A percentile compares a stretch with the other conserved stretches of the same genome.
Evolutionary conservation across 2,888 invertebrate genomes (phyloP).

Genomic region (Metellina segmentata): DNA sequence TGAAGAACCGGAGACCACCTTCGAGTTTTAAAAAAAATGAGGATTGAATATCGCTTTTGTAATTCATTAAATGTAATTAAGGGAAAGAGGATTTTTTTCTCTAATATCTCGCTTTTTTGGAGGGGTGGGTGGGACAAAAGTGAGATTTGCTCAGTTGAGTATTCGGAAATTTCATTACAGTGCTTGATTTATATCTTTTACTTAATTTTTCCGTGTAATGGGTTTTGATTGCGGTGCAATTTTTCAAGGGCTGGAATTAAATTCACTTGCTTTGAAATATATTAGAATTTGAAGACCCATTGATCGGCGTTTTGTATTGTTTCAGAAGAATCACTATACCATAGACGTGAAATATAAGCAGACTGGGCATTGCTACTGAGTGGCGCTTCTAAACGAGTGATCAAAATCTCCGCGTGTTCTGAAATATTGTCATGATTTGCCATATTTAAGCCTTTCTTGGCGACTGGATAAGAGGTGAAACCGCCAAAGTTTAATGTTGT

Average conservation of each 20-base stretch:
- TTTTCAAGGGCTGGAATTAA: not conserved
- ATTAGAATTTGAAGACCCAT: no score
- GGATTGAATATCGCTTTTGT: not conserved
- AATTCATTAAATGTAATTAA: slow-evolving; percentile 1
- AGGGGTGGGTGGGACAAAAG: not conserved
- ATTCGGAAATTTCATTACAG: not conserved
- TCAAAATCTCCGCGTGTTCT: no score
- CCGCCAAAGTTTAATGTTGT: no score
- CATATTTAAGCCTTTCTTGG: no score
- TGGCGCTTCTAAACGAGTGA: no score
- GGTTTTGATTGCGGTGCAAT: not conserved
- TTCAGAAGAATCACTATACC: no score
- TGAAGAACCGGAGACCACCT: not conserved
- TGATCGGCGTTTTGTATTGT: no score
- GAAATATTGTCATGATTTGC: no score
- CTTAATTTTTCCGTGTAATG: not conserved
- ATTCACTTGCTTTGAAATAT: not conserved
- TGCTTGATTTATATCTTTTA: not conserved
- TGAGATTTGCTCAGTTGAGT: not conserved
- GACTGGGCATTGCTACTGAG: no score
- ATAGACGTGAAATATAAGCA: no score
- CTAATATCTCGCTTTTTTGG: not conserved
- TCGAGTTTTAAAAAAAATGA: not conserved
- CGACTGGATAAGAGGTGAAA: no score
- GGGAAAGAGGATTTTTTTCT: not conserved